Evolutionary conservation across 2,113 vertebrate genomes (phyloP).

Genomic region (Propithecus coquereli): DNA sequence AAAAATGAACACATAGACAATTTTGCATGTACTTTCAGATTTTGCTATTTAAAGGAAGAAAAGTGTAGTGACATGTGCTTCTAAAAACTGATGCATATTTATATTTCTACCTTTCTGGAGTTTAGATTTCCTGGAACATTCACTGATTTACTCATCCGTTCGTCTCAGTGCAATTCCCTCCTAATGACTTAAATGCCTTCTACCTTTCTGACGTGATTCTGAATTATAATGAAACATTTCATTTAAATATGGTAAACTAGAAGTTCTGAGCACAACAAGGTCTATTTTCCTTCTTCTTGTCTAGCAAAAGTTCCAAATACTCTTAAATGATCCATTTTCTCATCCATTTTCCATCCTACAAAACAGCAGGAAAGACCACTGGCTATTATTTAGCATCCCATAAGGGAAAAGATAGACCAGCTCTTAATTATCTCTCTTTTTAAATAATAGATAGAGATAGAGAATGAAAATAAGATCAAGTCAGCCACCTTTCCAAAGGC

Average conservation of each 20-base stretch:
- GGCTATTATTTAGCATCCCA: not conserved
- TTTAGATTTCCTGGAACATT: not conserved
- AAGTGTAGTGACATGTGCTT: not conserved
- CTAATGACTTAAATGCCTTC: not conserved
- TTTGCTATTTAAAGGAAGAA: not conserved
- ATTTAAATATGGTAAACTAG: conserved; percentile 51
- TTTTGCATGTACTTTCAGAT: not conserved
- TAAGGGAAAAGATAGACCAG: not conserved
- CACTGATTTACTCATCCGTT: not conserved
- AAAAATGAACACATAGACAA: not conserved
- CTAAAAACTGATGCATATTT: not conserved
- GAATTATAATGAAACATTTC: not conserved
- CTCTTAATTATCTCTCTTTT: not conserved
- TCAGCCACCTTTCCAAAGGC: not conserved
- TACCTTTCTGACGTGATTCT: not conserved
- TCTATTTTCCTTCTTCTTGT: conserved; percentile 40
- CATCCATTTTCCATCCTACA: not conserved
- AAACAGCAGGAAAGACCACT: conserved; percentile 54
- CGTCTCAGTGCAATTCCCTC: not conserved
- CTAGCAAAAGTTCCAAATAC: conserved; percentile 46
- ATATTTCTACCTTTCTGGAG: not conserved
- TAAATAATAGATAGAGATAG: not conserved
- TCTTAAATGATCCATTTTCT: conserved; percentile 55
- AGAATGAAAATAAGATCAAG: not conserved
- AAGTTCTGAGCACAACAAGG: conserved; percentile 67